Base-by-base conservation (phyloP, 2,888 invertebrate genomes). In the Heliconius aoede region DNA sequence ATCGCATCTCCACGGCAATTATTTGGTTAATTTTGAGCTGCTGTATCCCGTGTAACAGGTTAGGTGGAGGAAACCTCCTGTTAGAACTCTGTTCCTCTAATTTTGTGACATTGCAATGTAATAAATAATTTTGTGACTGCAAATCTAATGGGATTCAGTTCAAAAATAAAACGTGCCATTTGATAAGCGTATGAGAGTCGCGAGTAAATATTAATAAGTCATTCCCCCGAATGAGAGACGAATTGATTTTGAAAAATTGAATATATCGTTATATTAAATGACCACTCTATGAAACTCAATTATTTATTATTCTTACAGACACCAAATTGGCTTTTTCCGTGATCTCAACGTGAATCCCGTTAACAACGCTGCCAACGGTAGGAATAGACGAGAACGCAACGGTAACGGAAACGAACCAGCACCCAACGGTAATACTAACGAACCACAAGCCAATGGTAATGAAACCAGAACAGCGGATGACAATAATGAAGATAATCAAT, bases 251-350 rank as follows among this genome's bases (percentile, higher is more conserved):
- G 36, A 36, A 36, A 36, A 36, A 36, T 36, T 36, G 3, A 1
- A 36, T 36, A 36, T 36, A 36, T 9, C 36, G 11, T 11, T 55
- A 55, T n/a, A n/a, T 55, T n/a, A 55, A 55, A 8, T 51, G 7
- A 9, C n/a, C 9, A 51, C n/a, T n/a, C n/a, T 8, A 9, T 51
- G 7, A 40, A 13, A 40, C 15, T 4, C 15, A 40, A 40, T 30
- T 55, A 18, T 21, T 21, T 72, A 73, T 58, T 62, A 78, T 30
- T 72, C 26, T 85, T 85, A 0, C 89, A 97, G 96, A 77, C 96
- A 97, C 86, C 97, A 97, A 88, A 96, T 96, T 82, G 97, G 97
- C 28, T 97, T 97, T 90, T 96, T 97, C 91, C 96, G 97, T 82
- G 95, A 95, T 78, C 94, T 95, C 4, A 92, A 95, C 82, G 87